Evolutionary conservation across 2,113 vertebrate species (phyloP).

Genomic region (Rhineura floridana): DNA sequence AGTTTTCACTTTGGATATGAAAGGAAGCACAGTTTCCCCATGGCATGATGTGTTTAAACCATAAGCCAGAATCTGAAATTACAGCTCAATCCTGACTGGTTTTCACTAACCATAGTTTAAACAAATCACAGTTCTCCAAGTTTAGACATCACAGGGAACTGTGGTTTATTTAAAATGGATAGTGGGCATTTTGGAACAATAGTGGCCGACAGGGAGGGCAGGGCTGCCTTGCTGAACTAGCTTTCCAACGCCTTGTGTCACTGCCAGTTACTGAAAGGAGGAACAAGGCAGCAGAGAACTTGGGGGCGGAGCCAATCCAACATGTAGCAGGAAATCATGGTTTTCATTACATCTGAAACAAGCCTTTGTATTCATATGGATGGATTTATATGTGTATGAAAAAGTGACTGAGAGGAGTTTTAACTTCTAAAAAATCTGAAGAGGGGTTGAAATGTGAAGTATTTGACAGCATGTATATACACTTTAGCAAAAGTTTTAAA

Average conservation of each 20-base stretch:
- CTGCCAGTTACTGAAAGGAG: too few species aligned
- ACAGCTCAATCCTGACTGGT: neutral
- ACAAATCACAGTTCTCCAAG: too few species aligned
- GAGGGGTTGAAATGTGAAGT: neutral
- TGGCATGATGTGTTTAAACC: neutral
- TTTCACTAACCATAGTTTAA: neutral
- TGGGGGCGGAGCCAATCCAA: too few species aligned
- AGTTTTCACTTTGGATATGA: neutral
- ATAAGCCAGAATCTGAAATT: neutral
- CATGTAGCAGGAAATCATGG: neutral
- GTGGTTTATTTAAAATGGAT: constrained; percentile 12
- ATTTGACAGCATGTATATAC: neutral
- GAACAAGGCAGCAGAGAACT: too few species aligned
- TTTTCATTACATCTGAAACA: neutral
- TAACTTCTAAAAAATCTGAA: neutral
- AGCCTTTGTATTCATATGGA: neutral
- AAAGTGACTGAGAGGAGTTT: neutral
- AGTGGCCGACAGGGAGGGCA: too few species aligned
- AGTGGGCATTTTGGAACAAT: neutral
- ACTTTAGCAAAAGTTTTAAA: neutral
- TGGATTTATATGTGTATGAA: neutral
- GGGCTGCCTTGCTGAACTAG: too few species aligned
- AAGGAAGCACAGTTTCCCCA: neutral
- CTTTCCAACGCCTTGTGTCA: too few species aligned
- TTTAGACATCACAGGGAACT: too few species aligned